A percentile compares a stretch with the other conserved stretches of the same genome.
Conservation (phyloP, 2,797 vertebrate genomes). For the Dermochelys coriacea region DNA sequence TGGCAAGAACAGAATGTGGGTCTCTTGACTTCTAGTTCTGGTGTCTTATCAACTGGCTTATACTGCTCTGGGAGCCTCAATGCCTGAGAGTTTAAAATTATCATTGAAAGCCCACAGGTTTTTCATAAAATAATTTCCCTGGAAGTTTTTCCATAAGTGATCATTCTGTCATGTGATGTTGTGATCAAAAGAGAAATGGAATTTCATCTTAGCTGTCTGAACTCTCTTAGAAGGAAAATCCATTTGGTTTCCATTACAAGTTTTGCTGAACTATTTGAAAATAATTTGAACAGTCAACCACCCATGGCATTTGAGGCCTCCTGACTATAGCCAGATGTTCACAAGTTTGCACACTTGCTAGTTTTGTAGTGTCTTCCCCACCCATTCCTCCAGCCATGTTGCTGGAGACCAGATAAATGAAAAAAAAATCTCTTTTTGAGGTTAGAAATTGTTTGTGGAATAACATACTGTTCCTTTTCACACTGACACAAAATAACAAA, state of each 20-base stretch:
- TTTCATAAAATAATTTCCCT: background rate
- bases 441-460: background rate
- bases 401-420: background rate
- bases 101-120: background rate
- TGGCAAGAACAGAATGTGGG: background rate
- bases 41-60: background rate
- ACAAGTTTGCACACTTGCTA: background rate
- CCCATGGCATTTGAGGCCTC: background rate
- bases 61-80: background rate
- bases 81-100: background rate
- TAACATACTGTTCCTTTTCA: background rate
- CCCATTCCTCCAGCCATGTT: background rate
- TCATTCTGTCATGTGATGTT: background rate
- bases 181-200: background rate
- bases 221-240: background rate
- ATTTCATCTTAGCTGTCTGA: background rate
- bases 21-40: background rate
- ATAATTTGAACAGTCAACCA: background rate
- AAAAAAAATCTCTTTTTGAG: background rate
- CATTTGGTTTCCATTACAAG: constrained; percentile 1
- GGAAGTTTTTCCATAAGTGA: background rate
- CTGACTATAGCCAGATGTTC: background rate
- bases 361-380: background rate
- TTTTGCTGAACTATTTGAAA: background rate
- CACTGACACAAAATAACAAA: background rate